A percentile compares a stretch with the other conserved stretches of the same genome.
phyloP scores from a whole-genome alignment of 2,113 vertebrate species.

The Ophthalmolycus amberensis region DNA sequence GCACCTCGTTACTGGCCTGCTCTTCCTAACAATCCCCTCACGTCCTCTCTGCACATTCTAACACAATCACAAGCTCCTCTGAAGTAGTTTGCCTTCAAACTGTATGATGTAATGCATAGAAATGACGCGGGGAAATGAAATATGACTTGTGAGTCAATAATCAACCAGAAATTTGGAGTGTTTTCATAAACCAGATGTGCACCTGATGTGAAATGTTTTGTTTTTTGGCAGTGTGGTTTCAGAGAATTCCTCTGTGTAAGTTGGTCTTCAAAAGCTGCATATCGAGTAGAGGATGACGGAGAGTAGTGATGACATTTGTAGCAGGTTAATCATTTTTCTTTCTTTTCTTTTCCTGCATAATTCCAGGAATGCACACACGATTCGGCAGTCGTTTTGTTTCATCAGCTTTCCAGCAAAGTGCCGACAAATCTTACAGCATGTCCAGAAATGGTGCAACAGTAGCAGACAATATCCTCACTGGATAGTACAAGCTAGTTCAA shows the following conservation, averaged over 20 bases:
- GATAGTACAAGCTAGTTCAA: neutral
- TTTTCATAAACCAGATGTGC: neutral
- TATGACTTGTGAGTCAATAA: neutral
- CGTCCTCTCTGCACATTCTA: constrained; percentile 20
- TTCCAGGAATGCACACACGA: neutral
- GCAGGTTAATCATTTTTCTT: neutral
- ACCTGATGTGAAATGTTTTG: neutral
- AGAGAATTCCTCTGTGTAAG: neutral
- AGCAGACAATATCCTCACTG: neutral
- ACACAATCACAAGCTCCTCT: constrained; percentile 11
- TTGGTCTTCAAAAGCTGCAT: constrained; percentile 1
- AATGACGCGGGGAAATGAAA: constrained; percentile 41
- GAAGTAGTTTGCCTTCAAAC: constrained; percentile 20
- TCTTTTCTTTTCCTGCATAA: constrained; percentile 13
- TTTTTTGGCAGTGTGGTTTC: constrained; percentile 1
- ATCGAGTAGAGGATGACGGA: neutral
- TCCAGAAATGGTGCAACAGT: neutral
- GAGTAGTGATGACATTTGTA: neutral
- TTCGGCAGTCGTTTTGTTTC: neutral
- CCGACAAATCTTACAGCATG: neutral
- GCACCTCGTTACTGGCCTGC: neutral
- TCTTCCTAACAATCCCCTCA: constrained; percentile 1
- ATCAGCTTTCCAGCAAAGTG: constrained; percentile 7
- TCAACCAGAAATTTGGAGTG: neutral
- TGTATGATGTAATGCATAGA: constrained; percentile 42